Conservation (phyloP, 2,797 vertebrate species). For the Neomorphus geoffroyi region DNA sequence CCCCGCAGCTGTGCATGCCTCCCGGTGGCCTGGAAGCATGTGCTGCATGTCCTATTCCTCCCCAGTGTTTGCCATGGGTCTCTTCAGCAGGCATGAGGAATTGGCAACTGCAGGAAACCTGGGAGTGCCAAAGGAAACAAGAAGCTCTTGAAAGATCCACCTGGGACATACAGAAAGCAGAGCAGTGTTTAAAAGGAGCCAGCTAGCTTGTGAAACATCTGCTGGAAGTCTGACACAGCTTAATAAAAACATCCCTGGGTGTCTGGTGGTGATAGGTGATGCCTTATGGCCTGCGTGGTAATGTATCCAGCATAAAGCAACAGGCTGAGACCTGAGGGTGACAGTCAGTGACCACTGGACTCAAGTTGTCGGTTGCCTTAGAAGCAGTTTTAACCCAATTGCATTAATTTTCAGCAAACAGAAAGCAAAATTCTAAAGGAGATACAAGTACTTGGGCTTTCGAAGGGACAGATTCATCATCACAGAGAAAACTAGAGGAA, state of each 20-base stretch:
- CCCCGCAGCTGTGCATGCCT: neutral
- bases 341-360: neutral
- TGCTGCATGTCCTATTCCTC: neutral
- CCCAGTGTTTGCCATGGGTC: accelerated
- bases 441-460: neutral
- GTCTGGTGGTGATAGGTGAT: neutral
- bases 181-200: neutral
- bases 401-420: neutral
- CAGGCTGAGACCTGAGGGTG: neutral
- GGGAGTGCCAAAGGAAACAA: neutral
- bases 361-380: neutral
- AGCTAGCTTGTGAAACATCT: neutral
- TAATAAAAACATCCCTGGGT: neutral
- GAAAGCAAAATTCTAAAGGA: neutral
- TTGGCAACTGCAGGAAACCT: neutral
- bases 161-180: neutral
- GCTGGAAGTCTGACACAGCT: neutral
- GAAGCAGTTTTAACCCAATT: accelerated
- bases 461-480: neutral
- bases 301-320: too few species aligned
- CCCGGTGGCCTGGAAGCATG: accelerated
- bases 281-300: neutral
- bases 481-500: neutral
- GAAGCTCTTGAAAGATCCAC: neutral
- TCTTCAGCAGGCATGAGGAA: neutral